phyloP scores from a whole-genome alignment of 1,140 invertebrate genomes.

The Caenorhabditis briggsae region DNA sequence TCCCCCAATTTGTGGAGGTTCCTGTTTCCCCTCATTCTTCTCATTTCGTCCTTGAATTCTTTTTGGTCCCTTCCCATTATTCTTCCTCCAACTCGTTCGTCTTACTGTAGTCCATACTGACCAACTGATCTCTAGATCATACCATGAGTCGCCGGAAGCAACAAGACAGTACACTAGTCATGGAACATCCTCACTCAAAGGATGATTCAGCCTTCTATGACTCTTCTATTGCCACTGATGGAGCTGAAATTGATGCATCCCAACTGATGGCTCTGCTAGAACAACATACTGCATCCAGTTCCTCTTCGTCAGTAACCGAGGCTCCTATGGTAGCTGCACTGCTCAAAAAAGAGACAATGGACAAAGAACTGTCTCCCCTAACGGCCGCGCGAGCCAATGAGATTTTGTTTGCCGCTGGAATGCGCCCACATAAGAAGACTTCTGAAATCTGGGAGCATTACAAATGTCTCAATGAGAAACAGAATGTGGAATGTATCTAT shows the following conservation, averaged over 20 bases:
- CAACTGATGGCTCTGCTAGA: slow-evolving; percentile 35
- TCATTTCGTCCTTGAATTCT: not conserved
- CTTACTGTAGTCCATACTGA: no score
- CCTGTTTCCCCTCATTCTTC: slow-evolving; percentile 1
- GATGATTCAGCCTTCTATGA: slow-evolving; percentile 43
- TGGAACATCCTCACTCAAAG: slow-evolving; percentile 5
- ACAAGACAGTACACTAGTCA: slow-evolving; percentile 22
- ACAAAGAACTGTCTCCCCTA: slow-evolving; percentile 25
- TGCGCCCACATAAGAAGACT: slow-evolving; percentile 54
- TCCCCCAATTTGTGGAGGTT: not conserved
- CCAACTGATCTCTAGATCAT: not conserved
- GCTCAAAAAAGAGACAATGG: slow-evolving; percentile 12
- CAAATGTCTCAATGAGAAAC: slow-evolving; percentile 42
- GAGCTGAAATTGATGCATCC: slow-evolving; percentile 1
- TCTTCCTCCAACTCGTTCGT: not conserved
- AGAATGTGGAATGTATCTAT: slow-evolving; percentile 66
- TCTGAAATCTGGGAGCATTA: slow-evolving; percentile 68
- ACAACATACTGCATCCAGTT: not conserved
- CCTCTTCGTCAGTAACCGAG: slow-evolving; percentile 7
- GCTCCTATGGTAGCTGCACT: not conserved
- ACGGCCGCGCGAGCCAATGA: slow-evolving; percentile 13
- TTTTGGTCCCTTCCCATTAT: no score
- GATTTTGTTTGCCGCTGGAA: slow-evolving; percentile 26
- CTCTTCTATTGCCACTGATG: not conserved
- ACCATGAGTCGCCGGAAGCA: slow-evolving; percentile 38